Evolutionary conservation across 2,888 invertebrate genomes (phyloP).

Genomic region (Nomada fabriciana): DNA sequence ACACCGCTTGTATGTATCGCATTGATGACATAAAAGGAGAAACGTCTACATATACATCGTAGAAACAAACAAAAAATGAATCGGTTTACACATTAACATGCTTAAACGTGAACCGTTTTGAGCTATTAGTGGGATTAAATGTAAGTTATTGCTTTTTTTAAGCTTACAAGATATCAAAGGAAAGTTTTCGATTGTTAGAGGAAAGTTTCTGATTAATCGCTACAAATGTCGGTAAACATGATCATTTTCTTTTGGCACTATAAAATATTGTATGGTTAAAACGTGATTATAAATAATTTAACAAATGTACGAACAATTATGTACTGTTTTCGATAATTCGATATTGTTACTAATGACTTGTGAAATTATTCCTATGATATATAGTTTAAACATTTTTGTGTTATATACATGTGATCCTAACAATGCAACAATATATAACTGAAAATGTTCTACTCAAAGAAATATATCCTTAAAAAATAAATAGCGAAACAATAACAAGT

Average conservation of each 20-base stretch:
- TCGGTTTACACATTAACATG: slow-evolving; percentile 43
- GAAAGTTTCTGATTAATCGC: slow-evolving; percentile 13
- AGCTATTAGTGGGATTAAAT: slow-evolving; percentile 51
- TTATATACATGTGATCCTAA: slow-evolving; percentile 66
- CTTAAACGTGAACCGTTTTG: slow-evolving; percentile 28
- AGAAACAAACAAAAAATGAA: slow-evolving; percentile 45
- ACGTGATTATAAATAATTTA: slow-evolving; percentile 45
- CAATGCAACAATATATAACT: slow-evolving; percentile 48
- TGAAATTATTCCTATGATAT: slow-evolving; percentile 46
- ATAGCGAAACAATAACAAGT: slow-evolving; percentile 65
- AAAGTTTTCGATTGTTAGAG: slow-evolving; percentile 23
- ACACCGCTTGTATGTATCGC: slow-evolving; percentile 49
- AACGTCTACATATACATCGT: slow-evolving; percentile 28
- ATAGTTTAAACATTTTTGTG: slow-evolving; percentile 44
- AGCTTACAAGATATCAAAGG: slow-evolving; percentile 47
- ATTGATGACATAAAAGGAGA: slow-evolving; percentile 70
- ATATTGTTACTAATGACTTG: slow-evolving; percentile 25
- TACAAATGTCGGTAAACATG: slow-evolving; percentile 13
- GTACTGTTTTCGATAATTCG: slow-evolving; percentile 9
- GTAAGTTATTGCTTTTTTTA: slow-evolving; percentile 54
- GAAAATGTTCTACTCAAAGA: slow-evolving; percentile 25
- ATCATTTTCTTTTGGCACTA: slow-evolving; percentile 47
- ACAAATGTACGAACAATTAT: slow-evolving; percentile 24
- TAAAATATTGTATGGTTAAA: slow-evolving; percentile 34
- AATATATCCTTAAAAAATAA: slow-evolving; percentile 60